Percentiles rank a stretch among this genome's conserved stretches.
Evolutionary conservation across 2,113 vertebrate genomes (phyloP).

Genomic region (Pagrus major): DNA sequence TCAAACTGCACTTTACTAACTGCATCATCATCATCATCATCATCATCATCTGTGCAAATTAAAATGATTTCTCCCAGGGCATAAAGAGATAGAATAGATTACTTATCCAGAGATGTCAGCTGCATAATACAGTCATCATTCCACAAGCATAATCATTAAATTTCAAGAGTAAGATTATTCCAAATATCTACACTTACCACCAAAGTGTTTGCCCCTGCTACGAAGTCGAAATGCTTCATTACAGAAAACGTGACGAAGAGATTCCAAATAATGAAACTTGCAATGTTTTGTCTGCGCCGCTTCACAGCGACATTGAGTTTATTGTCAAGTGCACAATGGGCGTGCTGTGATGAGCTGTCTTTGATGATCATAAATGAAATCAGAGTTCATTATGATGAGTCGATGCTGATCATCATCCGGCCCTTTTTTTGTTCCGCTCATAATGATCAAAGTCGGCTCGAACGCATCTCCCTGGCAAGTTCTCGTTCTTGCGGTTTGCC

Average conservation of each 20-base stretch:
- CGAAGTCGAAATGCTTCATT: constrained; percentile 38
- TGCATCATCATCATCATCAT: constrained; percentile 42
- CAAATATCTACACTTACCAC: constrained; percentile 38
- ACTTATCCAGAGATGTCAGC: constrained; percentile 30
- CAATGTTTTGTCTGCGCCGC: constrained; percentile 43
- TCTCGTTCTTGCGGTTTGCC: constrained; percentile 25
- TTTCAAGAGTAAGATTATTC: constrained; percentile 23
- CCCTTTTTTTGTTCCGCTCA: neutral
- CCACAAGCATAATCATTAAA: constrained; percentile 22
- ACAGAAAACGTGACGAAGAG: constrained; percentile 7
- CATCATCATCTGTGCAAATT: constrained; percentile 42
- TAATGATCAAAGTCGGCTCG: constrained; percentile 58
- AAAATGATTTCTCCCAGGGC: constrained; percentile 24
- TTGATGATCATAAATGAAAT: constrained; percentile 63
- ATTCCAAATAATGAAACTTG: constrained; percentile 48
- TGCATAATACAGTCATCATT: constrained; percentile 45
- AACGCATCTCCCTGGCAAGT: constrained; percentile 38
- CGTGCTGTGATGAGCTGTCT: constrained; percentile 52
- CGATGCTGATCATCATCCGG: constrained; percentile 41
- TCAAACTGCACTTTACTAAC: constrained; percentile 9
- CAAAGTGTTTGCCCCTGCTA: constrained; percentile 24
- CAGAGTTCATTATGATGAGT: constrained; percentile 50
- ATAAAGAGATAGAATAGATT: constrained; percentile 29
- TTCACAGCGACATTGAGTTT: constrained; percentile 25
- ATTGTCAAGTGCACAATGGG: constrained; percentile 33